These are phyloP conservation scores for Eulithis prunata DNA, from an alignment of 2,888 invertebrate species.

Conservation along the genomic window DNA sequence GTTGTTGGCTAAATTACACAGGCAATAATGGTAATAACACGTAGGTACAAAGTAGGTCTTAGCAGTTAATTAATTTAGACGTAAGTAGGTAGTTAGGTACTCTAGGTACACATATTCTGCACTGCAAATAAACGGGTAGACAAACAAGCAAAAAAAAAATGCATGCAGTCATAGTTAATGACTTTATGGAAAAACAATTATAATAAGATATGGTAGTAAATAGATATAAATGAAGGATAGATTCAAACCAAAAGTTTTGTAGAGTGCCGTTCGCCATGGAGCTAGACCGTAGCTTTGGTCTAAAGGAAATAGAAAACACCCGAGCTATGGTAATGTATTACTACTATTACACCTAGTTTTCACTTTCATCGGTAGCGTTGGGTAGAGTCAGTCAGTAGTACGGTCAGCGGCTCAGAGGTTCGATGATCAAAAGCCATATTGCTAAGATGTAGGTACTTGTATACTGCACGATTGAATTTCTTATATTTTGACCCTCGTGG, in stretches of 20 bases:
- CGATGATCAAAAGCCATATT: too few relatives aligned
- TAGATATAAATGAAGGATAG: not conserved
- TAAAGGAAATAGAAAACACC: slow-evolving; percentile 51
- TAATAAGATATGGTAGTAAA: too few relatives aligned
- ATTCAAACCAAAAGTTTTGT: not conserved
- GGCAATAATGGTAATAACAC: slow-evolving; percentile 48
- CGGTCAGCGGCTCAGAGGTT: slow-evolving; percentile 57
- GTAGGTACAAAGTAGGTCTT: slow-evolving; percentile 35
- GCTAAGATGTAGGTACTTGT: too few relatives aligned
- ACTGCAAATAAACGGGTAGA: too few relatives aligned
- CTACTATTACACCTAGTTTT: slow-evolving; percentile 63
- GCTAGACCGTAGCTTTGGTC: slow-evolving; percentile 1
- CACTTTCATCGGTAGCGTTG: slow-evolving; percentile 71
- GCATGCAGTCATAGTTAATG: too few relatives aligned
- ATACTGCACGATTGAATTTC: too few relatives aligned
- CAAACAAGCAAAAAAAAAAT: too few relatives aligned
- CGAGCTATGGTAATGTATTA: slow-evolving; percentile 37
- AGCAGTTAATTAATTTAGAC: slow-evolving; percentile 24
- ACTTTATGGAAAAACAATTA: too few relatives aligned
- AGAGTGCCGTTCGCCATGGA: not conserved
- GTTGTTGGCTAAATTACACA: slow-evolving; percentile 55
- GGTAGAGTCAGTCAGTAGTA: slow-evolving; percentile 32
- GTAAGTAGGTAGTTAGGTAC: not conserved
- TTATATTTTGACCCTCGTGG: not conserved
- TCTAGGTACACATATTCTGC: too few relatives aligned